Evolutionary conservation across 2,888 invertebrate species (phyloP).

Genomic region (Lasioglossum oenotherae): DNA sequence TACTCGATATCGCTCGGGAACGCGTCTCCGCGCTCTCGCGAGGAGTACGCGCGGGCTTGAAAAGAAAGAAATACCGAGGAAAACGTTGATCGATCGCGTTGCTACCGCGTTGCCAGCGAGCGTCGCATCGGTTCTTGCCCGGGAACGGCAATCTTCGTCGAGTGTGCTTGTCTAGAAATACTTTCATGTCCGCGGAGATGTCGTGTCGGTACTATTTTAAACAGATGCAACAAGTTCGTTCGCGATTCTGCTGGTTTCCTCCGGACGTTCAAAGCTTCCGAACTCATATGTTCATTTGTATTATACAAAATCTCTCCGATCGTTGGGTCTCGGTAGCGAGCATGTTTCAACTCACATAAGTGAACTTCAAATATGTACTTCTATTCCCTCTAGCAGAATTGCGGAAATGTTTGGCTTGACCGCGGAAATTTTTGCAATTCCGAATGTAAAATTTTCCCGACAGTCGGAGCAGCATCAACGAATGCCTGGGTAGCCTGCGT

Average conservation of each 20-base stretch:
- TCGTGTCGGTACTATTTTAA: neutral
- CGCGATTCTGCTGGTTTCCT: neutral
- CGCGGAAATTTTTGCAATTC: neutral
- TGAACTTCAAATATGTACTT: too few species aligned
- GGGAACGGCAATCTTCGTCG: neutral
- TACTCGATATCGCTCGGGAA: neutral
- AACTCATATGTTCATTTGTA: too few species aligned
- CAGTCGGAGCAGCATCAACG: neutral
- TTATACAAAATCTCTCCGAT: neutral
- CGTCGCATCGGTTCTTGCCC: neutral
- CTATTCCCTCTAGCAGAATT: too few species aligned
- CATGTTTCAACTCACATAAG: too few species aligned
- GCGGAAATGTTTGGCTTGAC: neutral
- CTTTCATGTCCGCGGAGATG: neutral
- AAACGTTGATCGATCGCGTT: neutral
- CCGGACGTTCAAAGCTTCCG: neutral
- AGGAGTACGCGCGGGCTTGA: neutral
- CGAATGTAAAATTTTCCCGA: constrained; percentile 1
- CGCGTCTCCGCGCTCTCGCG: neutral
- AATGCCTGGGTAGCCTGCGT: neutral
- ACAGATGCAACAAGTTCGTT: constrained; percentile 1
- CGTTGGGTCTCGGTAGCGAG: too few species aligned
- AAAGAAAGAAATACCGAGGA: neutral
- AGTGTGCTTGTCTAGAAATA: neutral
- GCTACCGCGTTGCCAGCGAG: neutral